Conservation (phyloP, 2,888 invertebrate species). For the Acanthosepion pharaonis region DNA sequence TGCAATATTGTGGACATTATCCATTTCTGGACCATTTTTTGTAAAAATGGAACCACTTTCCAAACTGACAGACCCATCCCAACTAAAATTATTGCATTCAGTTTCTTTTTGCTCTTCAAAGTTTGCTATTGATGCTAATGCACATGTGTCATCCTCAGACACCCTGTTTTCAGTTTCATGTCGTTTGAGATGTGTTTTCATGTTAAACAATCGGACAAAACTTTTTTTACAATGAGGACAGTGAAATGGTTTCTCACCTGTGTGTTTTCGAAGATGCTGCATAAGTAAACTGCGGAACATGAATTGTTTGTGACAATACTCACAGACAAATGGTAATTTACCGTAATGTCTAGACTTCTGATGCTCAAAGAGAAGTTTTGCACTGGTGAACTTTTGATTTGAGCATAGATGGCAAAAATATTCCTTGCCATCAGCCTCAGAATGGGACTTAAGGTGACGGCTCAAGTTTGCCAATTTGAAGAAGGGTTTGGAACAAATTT, state of each 20-base stretch:
- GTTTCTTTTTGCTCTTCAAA: neutral
- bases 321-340: neutral
- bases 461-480: neutral
- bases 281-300: neutral
- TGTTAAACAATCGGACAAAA: neutral
- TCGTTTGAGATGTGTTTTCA: neutral
- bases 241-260: neutral
- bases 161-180: neutral
- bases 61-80: neutral
- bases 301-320: neutral
- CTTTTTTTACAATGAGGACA: neutral
- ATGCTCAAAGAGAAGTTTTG: slow-evolving; percentile 6
- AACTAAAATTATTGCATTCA: neutral
- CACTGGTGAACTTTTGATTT: neutral
- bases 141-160: neutral
- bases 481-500: too few species aligned
- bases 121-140: neutral
- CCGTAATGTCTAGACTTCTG: neutral
- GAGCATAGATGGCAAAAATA: neutral
- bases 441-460: neutral
- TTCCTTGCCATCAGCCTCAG: neutral
- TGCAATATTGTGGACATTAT: neutral
- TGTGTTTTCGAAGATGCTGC: slow-evolving; percentile 13
- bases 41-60: neutral
- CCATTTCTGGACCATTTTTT: neutral